phyloP scores from a whole-genome alignment of 2,113 vertebrate species.

The Marcusenius ussheri region DNA sequence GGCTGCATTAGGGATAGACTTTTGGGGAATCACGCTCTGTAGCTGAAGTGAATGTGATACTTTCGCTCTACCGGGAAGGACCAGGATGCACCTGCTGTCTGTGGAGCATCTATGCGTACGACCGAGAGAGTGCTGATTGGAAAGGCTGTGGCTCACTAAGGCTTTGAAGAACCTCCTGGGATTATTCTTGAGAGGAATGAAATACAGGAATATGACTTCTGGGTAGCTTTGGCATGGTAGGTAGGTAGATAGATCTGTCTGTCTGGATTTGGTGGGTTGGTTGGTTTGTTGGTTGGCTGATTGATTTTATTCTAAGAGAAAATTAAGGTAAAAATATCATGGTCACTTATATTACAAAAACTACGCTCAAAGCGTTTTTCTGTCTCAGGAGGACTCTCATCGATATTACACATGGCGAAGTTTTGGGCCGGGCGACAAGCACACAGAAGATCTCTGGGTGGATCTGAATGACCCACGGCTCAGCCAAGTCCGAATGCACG shows the following conservation, averaged over 20 bases:
- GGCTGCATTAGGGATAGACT: not conserved
- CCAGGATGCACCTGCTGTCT: not conserved
- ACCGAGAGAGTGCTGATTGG: no score
- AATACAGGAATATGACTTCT: not conserved
- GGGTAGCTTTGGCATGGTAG: not conserved
- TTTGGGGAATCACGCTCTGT: not conserved
- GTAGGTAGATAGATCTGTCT: not conserved
- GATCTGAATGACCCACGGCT: conserved; percentile 62
- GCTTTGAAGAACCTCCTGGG: not conserved
- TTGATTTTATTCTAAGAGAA: not conserved
- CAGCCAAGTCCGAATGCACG: conserved; percentile 71
- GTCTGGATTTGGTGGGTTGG: not conserved
- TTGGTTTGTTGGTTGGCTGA: not conserved
- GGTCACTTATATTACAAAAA: not conserved
- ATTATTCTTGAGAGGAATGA: not conserved
- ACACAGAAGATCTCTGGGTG: conserved; percentile 67
- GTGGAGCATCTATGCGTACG: not conserved
- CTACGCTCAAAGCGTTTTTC: not conserved
- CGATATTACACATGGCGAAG: conserved; percentile 74
- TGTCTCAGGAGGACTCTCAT: conserved; percentile 69
- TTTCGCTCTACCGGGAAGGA: not conserved
- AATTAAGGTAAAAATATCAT: not conserved
- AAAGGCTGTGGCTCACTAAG: not conserved
- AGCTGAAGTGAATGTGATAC: not conserved
- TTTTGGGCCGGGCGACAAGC: conserved; percentile 61